Evolutionary conservation across 2,797 vertebrate genomes (phyloP).

Genomic region (Sebastiscus tertius): DNA sequence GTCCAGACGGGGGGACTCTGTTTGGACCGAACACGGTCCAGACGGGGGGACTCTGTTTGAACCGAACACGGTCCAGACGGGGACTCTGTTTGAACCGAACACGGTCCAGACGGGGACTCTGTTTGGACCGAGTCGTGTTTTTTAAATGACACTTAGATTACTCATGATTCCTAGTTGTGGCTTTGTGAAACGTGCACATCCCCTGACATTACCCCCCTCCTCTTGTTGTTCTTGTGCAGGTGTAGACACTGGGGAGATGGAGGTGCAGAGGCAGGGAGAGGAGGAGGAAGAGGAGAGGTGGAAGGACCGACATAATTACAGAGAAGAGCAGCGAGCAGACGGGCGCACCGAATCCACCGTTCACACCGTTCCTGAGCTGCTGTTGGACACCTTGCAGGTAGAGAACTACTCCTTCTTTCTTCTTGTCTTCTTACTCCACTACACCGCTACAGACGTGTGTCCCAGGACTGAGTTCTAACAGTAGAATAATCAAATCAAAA

Average conservation of each 20-base stretch:
- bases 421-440: neutral
- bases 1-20: no score
- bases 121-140: no score
- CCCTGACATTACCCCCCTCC: neutral
- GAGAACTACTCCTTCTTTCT: neutral
- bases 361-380: conserved; percentile 89
- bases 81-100: no score
- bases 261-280: conserved; percentile 77
- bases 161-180: neutral
- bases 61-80: no score
- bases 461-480: neutral
- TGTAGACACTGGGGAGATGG: conserved; percentile 82
- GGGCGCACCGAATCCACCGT: conserved; percentile 88
- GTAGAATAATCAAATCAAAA: neutral
- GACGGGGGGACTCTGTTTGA: no score
- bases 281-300: conserved; percentile 68
- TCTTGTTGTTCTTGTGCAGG: conserved; percentile 66
- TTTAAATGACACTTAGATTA: neutral
- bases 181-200: neutral
- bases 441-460: neutral
- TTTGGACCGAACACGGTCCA: no score
- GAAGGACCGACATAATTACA: conserved; percentile 41
- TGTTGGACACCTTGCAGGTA: conserved; percentile 79
- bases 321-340: conserved; percentile 79
- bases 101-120: no score